A percentile compares a stretch with the other conserved stretches of the same genome.
phyloP scores from a whole-genome alignment of 2,888 invertebrate species.

The Pantelozetes paolii region DNA sequence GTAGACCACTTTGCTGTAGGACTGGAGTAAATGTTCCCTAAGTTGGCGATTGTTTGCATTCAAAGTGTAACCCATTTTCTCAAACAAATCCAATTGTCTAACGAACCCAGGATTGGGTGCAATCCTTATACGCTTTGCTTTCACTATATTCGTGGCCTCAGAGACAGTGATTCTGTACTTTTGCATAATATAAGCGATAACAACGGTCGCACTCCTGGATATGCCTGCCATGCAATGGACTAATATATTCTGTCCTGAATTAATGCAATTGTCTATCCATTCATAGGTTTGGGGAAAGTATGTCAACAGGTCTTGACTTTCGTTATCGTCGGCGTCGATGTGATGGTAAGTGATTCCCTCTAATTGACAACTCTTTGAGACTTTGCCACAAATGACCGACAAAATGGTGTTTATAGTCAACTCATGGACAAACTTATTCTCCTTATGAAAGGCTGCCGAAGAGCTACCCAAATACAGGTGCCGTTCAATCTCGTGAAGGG shows the following conservation, averaged over 20 bases:
- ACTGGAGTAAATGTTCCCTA: background rate
- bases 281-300: background rate
- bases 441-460: background rate
- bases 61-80: background rate
- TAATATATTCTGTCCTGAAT: constrained; percentile 56
- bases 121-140: constrained; percentile 61
- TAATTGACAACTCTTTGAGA: background rate
- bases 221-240: constrained; percentile 91
- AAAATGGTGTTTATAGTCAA: background rate
- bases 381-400: background rate
- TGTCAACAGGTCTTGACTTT: background rate
- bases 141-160: constrained; percentile 65
- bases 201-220: constrained; percentile 73
- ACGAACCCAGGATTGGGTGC: constrained; percentile 77
- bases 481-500: background rate
- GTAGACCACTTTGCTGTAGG: background rate
- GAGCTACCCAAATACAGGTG: background rate
- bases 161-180: constrained; percentile 57
- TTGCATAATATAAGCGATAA: constrained; percentile 73
- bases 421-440: background rate
- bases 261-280: background rate
- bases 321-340: background rate
- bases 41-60: background rate
- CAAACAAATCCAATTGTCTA: constrained; percentile 59
- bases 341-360: background rate